A percentile compares a stretch with the other conserved stretches of the same genome.
phyloP scores from a whole-genome alignment of 1,140 invertebrate species.

The Euschistus heros region DNA sequence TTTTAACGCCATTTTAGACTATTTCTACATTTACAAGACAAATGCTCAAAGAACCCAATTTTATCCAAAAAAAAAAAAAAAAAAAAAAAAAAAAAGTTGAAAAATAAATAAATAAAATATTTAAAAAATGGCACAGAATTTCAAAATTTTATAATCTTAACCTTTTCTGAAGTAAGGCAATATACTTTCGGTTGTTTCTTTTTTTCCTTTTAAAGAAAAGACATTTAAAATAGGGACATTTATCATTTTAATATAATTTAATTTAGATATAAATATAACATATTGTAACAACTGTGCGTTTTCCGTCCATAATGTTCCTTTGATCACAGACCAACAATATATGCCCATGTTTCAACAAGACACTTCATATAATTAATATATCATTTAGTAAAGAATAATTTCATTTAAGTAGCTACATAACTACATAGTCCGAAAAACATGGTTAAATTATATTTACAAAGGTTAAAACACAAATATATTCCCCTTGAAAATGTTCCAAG shows the following conservation, averaged over 20 bases:
- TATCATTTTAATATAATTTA: background rate
- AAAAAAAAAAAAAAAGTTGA: background rate
- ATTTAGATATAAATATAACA: background rate
- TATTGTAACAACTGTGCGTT: background rate
- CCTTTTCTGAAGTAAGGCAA: background rate
- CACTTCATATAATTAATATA: background rate
- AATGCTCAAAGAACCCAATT: too few species aligned
- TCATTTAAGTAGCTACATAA: background rate
- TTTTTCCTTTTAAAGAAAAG: background rate
- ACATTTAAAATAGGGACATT: background rate
- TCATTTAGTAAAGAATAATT: background rate
- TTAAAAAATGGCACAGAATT: slow-evolving; percentile 10
- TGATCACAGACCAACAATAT: background rate
- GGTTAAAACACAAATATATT: background rate
- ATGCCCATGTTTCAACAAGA: background rate
- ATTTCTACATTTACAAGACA: too few species aligned
- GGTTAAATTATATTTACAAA: background rate
- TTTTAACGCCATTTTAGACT: too few species aligned
- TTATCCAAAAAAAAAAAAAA: too few species aligned
- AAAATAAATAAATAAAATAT: too few species aligned
- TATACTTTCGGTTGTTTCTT: background rate
- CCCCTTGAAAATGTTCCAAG: background rate
- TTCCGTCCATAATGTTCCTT: background rate
- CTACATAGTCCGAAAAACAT: background rate
- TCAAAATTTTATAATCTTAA: background rate